phyloP scores from a whole-genome alignment of 2,797 vertebrate genomes.

The Crenichthys baileyi region DNA sequence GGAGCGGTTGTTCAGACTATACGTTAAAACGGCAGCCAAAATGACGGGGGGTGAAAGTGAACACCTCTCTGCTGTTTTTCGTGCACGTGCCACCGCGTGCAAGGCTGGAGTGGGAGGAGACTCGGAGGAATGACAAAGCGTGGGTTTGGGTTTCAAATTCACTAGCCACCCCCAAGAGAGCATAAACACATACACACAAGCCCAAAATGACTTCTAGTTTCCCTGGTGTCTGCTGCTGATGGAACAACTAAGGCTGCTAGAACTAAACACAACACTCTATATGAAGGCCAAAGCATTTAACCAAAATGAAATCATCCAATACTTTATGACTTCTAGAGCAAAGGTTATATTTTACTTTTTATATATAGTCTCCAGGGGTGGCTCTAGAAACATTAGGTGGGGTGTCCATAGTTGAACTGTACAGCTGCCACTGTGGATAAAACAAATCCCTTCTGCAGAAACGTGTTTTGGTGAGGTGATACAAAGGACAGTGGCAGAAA shows the following conservation, averaged over 20 bases:
- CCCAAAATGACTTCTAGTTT: conserved; percentile 52
- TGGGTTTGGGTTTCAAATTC: conserved; percentile 59
- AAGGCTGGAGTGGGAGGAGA: conserved; percentile 46
- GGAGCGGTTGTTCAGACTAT: background rate
- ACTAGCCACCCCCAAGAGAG: conserved; percentile 44
- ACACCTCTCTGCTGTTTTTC: conserved; percentile 40
- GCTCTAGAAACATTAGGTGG: background rate
- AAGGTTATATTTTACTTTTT: background rate
- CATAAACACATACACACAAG: conserved; percentile 39
- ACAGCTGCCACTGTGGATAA: background rate
- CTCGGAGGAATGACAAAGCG: conserved; percentile 50
- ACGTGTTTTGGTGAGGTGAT: too few species aligned
- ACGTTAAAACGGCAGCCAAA: background rate
- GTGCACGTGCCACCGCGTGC: conserved; percentile 48
- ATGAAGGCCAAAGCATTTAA: conserved; percentile 23
- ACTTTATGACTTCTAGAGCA: background rate
- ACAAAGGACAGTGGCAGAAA: too few species aligned
- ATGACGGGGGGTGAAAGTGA: conserved; percentile 63
- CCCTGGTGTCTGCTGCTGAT: conserved; percentile 43
- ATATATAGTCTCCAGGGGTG: background rate
- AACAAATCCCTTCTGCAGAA: too few species aligned
- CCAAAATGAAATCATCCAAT: background rate
- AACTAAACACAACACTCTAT: conserved; percentile 21
- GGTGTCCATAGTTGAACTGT: background rate
- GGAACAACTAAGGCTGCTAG: conserved; percentile 37